phyloP scores from a whole-genome alignment of 2,113 vertebrate genomes.

The Aptenodytes patagonicus region DNA sequence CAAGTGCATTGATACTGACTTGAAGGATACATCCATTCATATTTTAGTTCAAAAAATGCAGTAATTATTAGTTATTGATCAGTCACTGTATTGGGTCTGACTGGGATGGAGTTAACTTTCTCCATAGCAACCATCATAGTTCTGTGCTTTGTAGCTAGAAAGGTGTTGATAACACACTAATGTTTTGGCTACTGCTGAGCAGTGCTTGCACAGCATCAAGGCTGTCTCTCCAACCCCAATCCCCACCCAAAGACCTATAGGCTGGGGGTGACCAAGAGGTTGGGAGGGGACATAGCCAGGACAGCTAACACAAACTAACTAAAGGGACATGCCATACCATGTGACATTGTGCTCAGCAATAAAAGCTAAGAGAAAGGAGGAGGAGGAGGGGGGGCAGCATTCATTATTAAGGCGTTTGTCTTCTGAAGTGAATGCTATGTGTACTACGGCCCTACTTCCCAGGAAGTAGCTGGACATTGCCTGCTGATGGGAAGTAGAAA shows the following conservation, averaged over 20 bases:
- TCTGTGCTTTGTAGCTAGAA: neutral
- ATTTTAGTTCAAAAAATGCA: neutral
- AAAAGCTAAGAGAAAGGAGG: neutral
- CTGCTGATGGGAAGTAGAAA: neutral
- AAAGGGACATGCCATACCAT: neutral
- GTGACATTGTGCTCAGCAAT: neutral
- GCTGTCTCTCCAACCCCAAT: accelerated
- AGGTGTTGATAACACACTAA: neutral
- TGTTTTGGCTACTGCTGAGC: neutral
- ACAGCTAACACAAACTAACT: neutral
- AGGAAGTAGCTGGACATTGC: neutral
- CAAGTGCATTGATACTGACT: neutral
- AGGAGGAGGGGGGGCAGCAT: neutral
- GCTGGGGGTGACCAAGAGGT: neutral
- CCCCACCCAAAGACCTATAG: too few relatives aligned
- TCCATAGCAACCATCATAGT: neutral
- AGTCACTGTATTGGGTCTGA: neutral
- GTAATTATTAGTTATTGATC: neutral
- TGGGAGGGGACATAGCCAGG: neutral
- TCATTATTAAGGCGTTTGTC: neutral
- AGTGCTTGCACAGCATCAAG: neutral
- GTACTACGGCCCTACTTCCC: neutral
- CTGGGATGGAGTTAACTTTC: neutral
- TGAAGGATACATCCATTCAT: neutral
- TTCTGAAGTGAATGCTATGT: neutral